Conservation (phyloP, 2,797 vertebrate species). For the Myripristis jacobus region DNA sequence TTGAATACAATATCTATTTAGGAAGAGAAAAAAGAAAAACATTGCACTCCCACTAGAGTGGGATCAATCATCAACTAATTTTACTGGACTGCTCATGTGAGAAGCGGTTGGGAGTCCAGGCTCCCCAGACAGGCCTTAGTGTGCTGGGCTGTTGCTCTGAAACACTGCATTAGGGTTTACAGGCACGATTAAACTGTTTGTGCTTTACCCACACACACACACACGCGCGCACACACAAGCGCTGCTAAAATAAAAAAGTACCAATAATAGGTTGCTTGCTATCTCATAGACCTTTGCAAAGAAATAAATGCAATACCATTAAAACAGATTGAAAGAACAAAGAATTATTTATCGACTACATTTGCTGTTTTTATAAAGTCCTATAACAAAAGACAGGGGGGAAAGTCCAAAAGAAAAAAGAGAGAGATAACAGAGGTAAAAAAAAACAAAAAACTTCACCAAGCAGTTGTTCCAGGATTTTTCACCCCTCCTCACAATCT, state of each 20-base stretch:
- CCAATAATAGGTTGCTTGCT: slow-evolving; percentile 46
- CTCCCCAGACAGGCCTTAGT: slow-evolving; percentile 76
- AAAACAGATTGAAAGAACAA: slow-evolving; percentile 34
- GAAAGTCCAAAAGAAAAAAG: slow-evolving; percentile 31
- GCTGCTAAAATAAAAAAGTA: slow-evolving; percentile 36
- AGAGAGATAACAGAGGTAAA: neutral
- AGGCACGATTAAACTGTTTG: slow-evolving; percentile 80
- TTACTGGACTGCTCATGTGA: slow-evolving; percentile 84
- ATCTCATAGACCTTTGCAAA: slow-evolving; percentile 40
- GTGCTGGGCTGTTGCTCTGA: slow-evolving; percentile 58
- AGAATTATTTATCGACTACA: slow-evolving; percentile 24
- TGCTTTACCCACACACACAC: slow-evolving; percentile 55
- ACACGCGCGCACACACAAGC: slow-evolving; percentile 42
- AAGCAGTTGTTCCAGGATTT: slow-evolving; percentile 23
- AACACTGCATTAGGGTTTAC: slow-evolving; percentile 74
- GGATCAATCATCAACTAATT: slow-evolving; percentile 88
- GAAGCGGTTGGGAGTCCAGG: slow-evolving; percentile 75
- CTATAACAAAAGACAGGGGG: slow-evolving; percentile 2
- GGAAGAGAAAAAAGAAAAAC: slow-evolving; percentile 60
- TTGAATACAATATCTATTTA: slow-evolving; percentile 89
- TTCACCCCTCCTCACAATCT: slow-evolving; percentile 34
- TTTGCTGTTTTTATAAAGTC: slow-evolving; percentile 29
- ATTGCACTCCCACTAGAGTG: slow-evolving; percentile 74
- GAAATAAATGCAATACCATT: slow-evolving; percentile 36
- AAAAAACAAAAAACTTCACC: slow-evolving; percentile 8